Evolutionary conservation across 2,797 vertebrate species (phyloP), one percentile per base, ranked within the genome.

Genomic region (Catostomus latipinnis): DNA sequence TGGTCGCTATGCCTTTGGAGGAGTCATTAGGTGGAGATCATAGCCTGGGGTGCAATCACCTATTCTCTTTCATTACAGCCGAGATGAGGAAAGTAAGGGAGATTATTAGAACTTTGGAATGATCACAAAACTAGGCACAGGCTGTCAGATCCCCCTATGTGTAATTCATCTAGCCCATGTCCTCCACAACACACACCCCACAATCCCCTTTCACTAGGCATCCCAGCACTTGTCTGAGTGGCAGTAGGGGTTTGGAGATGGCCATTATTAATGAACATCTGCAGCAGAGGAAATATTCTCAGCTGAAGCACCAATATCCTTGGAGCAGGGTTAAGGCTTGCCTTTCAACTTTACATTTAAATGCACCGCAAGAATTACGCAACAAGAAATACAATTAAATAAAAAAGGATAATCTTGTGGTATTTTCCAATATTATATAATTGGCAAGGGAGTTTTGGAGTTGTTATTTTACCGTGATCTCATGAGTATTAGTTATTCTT

Each of bases 21-120:
- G 91, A 94, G 94, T 96, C 95, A 95, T 95, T 95, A 95, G 92
- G 94, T 90, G 50, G 88, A 88, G 93, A 95, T 96, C 96, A 96
- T 96, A 94, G 97, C 97, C 97, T 86, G 95, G 95, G 98, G 98
- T 95, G 96, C 96, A 96, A 99, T 98, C 97, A 97, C 96, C 97
- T 97, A 98, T 98, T 99, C 97, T 96, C 97, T 98, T 98, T 98
- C 96, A 98, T 98, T 97, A 97, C 93, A 89, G 95, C 94, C 94
- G 95, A 97, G 96, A 96, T 96, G 95, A 96, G 96, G 96, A 98
- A 98, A 97, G 97, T 98, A 96, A 98, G 97, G 96, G 97, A 97
- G 96, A 97, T 98, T 98, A 98, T 98, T 98, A 96, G 97, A 97
- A 97, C 95, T 98, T 97, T 98, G 96, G 96, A 97, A 98, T 98